phyloP scores from a whole-genome alignment of 2,113 vertebrate species.

The Aspidoscelis tigris region DNA sequence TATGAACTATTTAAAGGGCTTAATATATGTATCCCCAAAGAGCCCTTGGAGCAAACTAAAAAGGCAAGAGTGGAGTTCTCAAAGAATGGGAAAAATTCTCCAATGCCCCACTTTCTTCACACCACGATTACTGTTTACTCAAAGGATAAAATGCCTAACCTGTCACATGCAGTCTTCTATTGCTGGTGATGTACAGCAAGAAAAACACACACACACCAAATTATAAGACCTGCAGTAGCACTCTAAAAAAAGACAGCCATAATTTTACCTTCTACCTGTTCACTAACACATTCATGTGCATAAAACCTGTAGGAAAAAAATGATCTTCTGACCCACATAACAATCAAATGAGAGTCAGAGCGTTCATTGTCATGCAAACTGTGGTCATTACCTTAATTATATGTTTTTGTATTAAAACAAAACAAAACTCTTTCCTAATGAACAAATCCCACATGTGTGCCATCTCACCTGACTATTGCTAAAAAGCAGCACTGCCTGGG shows the following conservation, averaged over 20 bases:
- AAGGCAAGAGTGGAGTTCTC: constrained; percentile 84
- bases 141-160: constrained; percentile 83
- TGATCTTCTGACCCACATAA: constrained; percentile 76
- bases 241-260: constrained; percentile 70
- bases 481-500: constrained; percentile 55
- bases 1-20: constrained; percentile 90
- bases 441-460: constrained; percentile 68
- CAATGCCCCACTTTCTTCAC: constrained; percentile 81
- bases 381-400: constrained; percentile 79
- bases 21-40: constrained; percentile 90
- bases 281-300: constrained; percentile 77
- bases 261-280: constrained; percentile 81
- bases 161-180: constrained; percentile 78
- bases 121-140: constrained; percentile 84
- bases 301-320: constrained; percentile 75
- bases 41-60: constrained; percentile 87
- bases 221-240: constrained; percentile 68
- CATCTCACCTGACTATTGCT: constrained; percentile 73
- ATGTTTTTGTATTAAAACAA: constrained; percentile 70
- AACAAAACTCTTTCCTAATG: constrained; percentile 74
- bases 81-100: constrained; percentile 84
- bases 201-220: constrained; percentile 37
- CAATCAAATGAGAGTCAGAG: constrained; percentile 77
- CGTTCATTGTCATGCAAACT: constrained; percentile 73
- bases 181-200: constrained; percentile 76